Base-by-base conservation (phyloP, 2,797 vertebrate genomes). In the Meda fulgida region DNA sequence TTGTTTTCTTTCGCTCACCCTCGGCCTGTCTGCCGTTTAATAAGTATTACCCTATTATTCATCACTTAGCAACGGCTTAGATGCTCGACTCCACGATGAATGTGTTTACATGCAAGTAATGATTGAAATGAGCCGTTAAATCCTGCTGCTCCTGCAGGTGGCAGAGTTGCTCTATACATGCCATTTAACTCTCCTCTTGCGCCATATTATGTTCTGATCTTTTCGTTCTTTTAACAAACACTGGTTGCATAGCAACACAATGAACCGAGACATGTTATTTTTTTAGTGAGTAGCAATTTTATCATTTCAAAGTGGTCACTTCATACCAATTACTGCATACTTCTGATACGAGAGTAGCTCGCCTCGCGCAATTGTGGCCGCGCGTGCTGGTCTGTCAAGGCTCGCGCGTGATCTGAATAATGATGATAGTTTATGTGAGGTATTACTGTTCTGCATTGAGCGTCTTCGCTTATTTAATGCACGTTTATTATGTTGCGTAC, bases 271-370 rank as follows among this genome's bases (percentile, higher is more conserved):
- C 72, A 78, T 80, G 65, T 84, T 87, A 60, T 85, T 80, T 87
- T 87, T 85, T 87, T 88, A 83, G 78, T 81, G 51, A 88, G 85
- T 81, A 85, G 84, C 85, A 87, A 89, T 91, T 90, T 89, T 78
- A 88, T 89, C 76, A 82, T 88, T 89, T 87, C 72, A 83, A 85
- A 90, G 90, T 90, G 89, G 88, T 89, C 89, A 89, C 88, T 92
- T 91, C 81, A 87, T 83, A 87, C 78, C 88, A 91, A 91, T 92
- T 91, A 89, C 86, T 65, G 63, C 53, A 34, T 86, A 86, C 87
- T 88, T 85, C 88, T 89, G 81, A 89, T 80, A 60, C 80, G 78
- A 84, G 73, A 89, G 86, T 53, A 80, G 55, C 70, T 70, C 72
- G 78, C 78, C 76, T 73, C 10, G 60, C n/a, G 46, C 78, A 77